phyloP scores from a whole-genome alignment of 1,140 invertebrate species.

The Globodera rostochiensis region DNA sequence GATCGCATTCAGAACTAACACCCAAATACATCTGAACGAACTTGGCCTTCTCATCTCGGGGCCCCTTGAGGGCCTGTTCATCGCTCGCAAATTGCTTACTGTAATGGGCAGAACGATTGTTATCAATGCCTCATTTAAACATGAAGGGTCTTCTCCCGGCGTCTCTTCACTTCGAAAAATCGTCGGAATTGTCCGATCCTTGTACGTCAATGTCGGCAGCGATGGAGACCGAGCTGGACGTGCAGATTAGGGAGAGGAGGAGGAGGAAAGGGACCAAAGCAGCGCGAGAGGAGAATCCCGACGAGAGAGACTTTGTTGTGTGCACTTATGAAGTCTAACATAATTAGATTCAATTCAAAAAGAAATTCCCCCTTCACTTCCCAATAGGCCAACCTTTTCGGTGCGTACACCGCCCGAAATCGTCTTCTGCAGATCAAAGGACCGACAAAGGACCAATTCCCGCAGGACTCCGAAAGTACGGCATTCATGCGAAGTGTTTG shows the following conservation, averaged over 20 bases:
- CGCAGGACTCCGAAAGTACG: conserved; percentile 17
- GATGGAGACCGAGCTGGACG: conserved; percentile 40
- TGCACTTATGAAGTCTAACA: conserved; percentile 21
- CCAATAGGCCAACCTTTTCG: conserved; percentile 29
- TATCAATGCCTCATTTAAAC: not conserved
- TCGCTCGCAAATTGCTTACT: conserved; percentile 43
- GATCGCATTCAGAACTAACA: conserved; percentile 52
- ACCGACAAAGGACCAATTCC: conserved; percentile 9
- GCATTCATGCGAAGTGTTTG: conserved; percentile 32
- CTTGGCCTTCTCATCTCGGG: conserved; percentile 43
- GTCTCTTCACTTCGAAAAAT: conserved; percentile 45
- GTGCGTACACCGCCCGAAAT: conserved; percentile 33
- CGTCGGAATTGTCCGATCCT: conserved; percentile 5
- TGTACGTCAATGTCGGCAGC: not conserved
- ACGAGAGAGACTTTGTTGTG: conserved; percentile 23
- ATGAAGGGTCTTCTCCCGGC: conserved; percentile 48
- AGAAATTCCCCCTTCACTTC: not conserved
- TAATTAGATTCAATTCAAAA: too few species aligned
- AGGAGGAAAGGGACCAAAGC: conserved; percentile 18
- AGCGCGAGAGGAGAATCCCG: not conserved
- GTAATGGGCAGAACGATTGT: conserved; percentile 18
- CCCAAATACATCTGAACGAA: conserved; percentile 50
- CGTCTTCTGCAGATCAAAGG: conserved; percentile 23
- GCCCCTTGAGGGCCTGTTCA: conserved; percentile 30
- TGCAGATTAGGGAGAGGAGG: conserved; percentile 42